Base-by-base conservation (phyloP, 2,888 invertebrate species). In the Stramonita haemastoma region DNA sequence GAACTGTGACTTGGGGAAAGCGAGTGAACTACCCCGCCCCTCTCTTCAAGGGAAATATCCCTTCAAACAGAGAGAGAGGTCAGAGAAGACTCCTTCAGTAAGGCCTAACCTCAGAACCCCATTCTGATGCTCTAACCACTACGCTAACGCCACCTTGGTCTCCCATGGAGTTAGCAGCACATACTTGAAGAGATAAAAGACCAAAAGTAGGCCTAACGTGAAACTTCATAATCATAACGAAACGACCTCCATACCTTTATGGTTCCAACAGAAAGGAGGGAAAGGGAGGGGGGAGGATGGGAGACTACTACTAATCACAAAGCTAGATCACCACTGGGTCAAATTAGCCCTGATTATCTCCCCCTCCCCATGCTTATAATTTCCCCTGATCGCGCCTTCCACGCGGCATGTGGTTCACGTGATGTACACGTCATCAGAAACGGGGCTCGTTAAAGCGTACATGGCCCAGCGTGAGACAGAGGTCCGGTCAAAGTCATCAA, bases 401-500 rank as follows among this genome's bases (percentile, higher is more conserved):
- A 73, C 73, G 15, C 77, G 32, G 26, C 77, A 79, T 79, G 32
- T 79, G 77, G 77, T 79, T 26, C 77, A 79, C 77, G 77, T 79
- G 77, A 79, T 32, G 29, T 79, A 79, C 77, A 79, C 77, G 77
- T 79, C 77, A 79, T 79, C 77, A 26, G 17, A 19, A 32, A 26
- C 34, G 32, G 17, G 77, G 77, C n/a, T 79, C 77, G 32, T 79
- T 34, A 19, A 32, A 79, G 26, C 73, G 73, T 73, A 73, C 46
- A 73, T 0, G n/a, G 77, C 77, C 17, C 77, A 79, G 77, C 34
- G 19, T 32, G 77, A 0, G 8, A 32, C 32, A 0, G 15, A 15
- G 34, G 34, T 26, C 32, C 15, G 17, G 77, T 79, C 77, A 79
- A 79, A 79, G 34, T 32, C 34, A 32, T 79, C 77, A 79, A 79